Evolutionary conservation across 2,797 vertebrate genomes (phyloP), one percentile per base, ranked within the genome.

Genomic region (Tachyglossus aculeatus): DNA sequence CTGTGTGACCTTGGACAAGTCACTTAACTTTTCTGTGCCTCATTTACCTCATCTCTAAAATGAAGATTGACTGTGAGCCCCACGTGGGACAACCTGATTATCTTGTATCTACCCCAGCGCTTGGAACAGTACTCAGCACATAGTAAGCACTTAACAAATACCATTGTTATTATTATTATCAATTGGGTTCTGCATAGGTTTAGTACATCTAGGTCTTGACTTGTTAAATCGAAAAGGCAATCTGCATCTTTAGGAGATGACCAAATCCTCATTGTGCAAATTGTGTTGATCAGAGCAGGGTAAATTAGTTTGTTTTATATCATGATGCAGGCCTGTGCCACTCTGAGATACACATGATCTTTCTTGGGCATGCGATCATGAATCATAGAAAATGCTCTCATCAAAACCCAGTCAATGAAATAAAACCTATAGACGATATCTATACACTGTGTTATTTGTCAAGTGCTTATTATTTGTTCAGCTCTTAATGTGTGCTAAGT

Each of bases 371-470:
- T 47, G 21, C 51, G 34, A 61, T 29, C 45, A 11, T 19, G 16
- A 41, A 71, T 74, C 27, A 34, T 51, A 53, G 32, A 53, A 61
- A 77, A 3, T 47, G 15, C 1, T 74, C 31, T 72, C 37, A 66
- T 29, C 16, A 63, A 44, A 48, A 43, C 29, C 59, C 63, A 19
- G 6, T 53, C 33, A 33, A 22, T 14, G 68, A 68, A 68, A 38
- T 2, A 27, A 47, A 57, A 71, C 34, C 32, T 72, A 12, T 29
- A 27, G 38, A 41, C 9, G 38, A 43, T 31, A 38, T n/a, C n/a
- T n/a, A n/a, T n/a, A n/a, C n/a, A n/a, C n/a, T n/a, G n/a, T n/a
- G n/a, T n/a, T n/a, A n/a, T n/a, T n/a, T n/a, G n/a, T n/a, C n/a
- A n/a, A n/a, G n/a, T n/a, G n/a, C n/a, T n/a, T n/a, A n/a, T n/a